Evolutionary conservation across 2,888 invertebrate genomes (phyloP), one percentile per base, ranked within the genome.

Genomic region (Ecliptopera silaceata): DNA sequence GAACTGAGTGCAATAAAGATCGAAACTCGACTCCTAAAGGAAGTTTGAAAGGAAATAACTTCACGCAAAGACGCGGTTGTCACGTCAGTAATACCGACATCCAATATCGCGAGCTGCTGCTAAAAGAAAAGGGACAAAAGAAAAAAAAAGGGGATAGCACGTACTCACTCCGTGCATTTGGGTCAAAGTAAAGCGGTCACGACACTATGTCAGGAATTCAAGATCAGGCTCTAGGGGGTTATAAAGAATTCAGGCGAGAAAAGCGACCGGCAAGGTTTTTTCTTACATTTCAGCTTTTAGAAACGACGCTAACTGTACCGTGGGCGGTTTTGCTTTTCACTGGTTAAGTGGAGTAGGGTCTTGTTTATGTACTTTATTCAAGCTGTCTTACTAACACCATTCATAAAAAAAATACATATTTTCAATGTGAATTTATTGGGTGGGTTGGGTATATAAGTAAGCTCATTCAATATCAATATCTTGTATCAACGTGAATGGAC

Each of bases 151-250:
- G 41, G 39, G 43, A 53, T 34, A 44, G 22, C 42, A 54, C 32
- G 46, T 47, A 31, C 44, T 39, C 31, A 12, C 31, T 44, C 50
- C 46, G 45, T 51, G 50, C 59, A 59, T 59, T 59, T 47, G 41
- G 59, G 59, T 59, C 59, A 59, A 54, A 59, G 54, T 59, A 59
- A 59, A 36, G 54, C 59, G 59, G 59, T 17, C 59, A 58, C 58
- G 58, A 49, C 52, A 59, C 46, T 59, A 55, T 54, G 59, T 55
- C 59, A 59, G 50, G 59, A 59, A 59, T 59, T 54, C 59, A 59
- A 59, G 59, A 59, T 54, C 59, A 59, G 50, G 54, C 59, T 54
- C 59, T 18, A 17, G 50, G 59, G 58, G 54, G 46, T 36, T 31
- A 55, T 59, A 59, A 59, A 59, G 59, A 49, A 59, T 59, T 59